These are phyloP conservation scores for Mesocentrotus franciscanus DNA, from an alignment of 53 echinoderm and acorn worm species.

Conservation along the genomic window DNA sequence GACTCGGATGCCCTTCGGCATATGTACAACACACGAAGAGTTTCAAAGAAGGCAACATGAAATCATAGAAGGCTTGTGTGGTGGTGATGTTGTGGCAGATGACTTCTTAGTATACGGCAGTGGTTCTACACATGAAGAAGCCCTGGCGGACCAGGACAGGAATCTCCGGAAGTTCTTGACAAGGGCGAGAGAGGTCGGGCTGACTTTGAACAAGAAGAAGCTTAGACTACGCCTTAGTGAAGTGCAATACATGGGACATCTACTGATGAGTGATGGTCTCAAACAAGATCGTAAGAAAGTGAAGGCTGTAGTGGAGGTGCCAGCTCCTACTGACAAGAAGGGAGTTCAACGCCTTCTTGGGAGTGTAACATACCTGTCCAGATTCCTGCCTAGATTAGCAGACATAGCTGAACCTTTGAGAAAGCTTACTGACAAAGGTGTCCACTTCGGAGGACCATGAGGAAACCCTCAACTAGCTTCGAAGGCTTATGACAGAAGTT, in stretches of 20 bases:
- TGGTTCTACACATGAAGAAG: slow-evolving; percentile 50
- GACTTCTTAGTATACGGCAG: slow-evolving; percentile 53
- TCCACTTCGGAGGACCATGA: slow-evolving; percentile 65
- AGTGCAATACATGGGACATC: slow-evolving; percentile 73
- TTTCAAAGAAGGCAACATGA: slow-evolving; percentile 58
- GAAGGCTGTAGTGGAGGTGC: slow-evolving; percentile 66
- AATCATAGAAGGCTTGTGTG: slow-evolving; percentile 29
- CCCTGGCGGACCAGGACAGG: slow-evolving; percentile 56
- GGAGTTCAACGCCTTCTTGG: slow-evolving; percentile 71
- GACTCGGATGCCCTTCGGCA: slow-evolving; percentile 64
- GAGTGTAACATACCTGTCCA: slow-evolving; percentile 67
- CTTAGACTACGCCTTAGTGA: neutral
- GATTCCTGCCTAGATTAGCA: slow-evolving; percentile 70
- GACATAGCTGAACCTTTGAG: slow-evolving; percentile 68
- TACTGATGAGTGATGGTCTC: slow-evolving; percentile 68
- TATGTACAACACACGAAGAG: neutral
- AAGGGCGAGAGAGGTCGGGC: slow-evolving; percentile 41
- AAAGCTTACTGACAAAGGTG: slow-evolving; percentile 67
- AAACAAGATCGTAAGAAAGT: slow-evolving; percentile 73
- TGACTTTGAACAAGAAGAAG: slow-evolving; percentile 61
- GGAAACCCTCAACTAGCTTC: slow-evolving; percentile 66
- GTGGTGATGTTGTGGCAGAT: slow-evolving; percentile 47
- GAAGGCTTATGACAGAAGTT: slow-evolving; percentile 60
- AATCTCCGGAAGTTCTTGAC: slow-evolving; percentile 38
- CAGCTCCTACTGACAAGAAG: slow-evolving; percentile 57